Evolutionary conservation across 2,113 vertebrate genomes (phyloP).

Genomic region (Sinosuthora webbiana): DNA sequence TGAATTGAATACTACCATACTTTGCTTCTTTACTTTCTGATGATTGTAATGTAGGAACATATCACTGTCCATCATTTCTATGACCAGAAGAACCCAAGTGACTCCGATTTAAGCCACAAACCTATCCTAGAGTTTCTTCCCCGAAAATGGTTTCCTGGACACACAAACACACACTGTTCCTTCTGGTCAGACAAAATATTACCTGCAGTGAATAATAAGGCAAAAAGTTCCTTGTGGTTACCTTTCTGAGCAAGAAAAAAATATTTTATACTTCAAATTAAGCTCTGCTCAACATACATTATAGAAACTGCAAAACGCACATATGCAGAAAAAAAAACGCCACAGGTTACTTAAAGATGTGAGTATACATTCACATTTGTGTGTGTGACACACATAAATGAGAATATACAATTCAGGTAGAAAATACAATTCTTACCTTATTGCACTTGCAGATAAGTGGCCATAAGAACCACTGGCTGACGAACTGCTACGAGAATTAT

Average conservation of each 20-base stretch:
- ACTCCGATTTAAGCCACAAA: background rate
- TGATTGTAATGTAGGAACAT: background rate
- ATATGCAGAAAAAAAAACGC: background rate
- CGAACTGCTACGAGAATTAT: conserved; percentile 96
- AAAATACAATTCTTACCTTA: conserved; percentile 83
- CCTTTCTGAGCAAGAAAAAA: background rate
- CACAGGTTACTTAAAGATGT: background rate
- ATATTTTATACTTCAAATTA: background rate
- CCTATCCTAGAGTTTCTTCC: background rate
- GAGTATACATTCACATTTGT: background rate
- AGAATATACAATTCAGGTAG: background rate
- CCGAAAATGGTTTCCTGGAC: background rate
- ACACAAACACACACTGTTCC: background rate
- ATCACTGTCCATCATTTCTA: background rate
- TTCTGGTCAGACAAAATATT: background rate
- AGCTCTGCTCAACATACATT: background rate
- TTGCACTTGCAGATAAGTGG: conserved; percentile 94
- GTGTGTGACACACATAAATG: background rate
- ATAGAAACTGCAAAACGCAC: background rate
- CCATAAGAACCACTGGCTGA: conserved; percentile 97
- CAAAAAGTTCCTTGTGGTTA: background rate
- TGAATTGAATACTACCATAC: background rate
- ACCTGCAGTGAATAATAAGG: background rate
- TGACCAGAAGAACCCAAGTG: background rate
- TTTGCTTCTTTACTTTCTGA: background rate